Conservation (phyloP, 1,140 invertebrate species). For the Palaemon carinicauda region DNA sequence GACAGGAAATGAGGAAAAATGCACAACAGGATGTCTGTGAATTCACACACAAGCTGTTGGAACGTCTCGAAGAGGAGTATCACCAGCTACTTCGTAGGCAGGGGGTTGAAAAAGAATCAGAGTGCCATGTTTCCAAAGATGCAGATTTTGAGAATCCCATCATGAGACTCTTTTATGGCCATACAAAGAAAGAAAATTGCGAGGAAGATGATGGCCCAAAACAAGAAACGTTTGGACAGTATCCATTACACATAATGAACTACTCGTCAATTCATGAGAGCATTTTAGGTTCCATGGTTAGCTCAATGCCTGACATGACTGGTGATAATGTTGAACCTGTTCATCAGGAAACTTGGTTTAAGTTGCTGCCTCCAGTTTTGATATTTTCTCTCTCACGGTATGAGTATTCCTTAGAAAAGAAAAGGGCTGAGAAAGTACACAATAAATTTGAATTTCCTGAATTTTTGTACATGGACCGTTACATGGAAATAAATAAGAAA, state of each 20-base stretch:
- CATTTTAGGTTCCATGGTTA: constrained; percentile 66
- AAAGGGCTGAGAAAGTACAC: constrained; percentile 68
- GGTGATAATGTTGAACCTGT: constrained; percentile 34
- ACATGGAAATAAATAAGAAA: constrained; percentile 67
- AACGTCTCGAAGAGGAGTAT: constrained; percentile 69
- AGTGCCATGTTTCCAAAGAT: constrained; percentile 52
- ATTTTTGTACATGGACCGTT: constrained; percentile 68
- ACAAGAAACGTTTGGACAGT: constrained; percentile 68
- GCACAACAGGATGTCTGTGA: constrained; percentile 68
- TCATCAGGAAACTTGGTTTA: constrained; percentile 65
- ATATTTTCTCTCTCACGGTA: constrained; percentile 69
- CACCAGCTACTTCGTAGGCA: constrained; percentile 60
- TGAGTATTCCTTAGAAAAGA: constrained; percentile 67
- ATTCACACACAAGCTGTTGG: constrained; percentile 68
- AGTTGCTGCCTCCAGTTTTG: constrained; percentile 66
- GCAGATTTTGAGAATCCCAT: constrained; percentile 65
- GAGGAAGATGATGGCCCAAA: constrained; percentile 59
- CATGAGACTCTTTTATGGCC: constrained; percentile 68
- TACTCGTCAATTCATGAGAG: constrained; percentile 66
- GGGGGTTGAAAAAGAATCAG: constrained; percentile 58
- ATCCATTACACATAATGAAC: constrained; percentile 66
- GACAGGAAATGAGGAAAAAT: constrained; percentile 58
- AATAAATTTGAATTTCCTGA: constrained; percentile 68
- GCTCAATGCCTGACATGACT: constrained; percentile 51
- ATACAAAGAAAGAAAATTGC: constrained; percentile 65